Evolutionary conservation across 2,888 invertebrate genomes (phyloP).

Genomic region (Ectobius pallidus): DNA sequence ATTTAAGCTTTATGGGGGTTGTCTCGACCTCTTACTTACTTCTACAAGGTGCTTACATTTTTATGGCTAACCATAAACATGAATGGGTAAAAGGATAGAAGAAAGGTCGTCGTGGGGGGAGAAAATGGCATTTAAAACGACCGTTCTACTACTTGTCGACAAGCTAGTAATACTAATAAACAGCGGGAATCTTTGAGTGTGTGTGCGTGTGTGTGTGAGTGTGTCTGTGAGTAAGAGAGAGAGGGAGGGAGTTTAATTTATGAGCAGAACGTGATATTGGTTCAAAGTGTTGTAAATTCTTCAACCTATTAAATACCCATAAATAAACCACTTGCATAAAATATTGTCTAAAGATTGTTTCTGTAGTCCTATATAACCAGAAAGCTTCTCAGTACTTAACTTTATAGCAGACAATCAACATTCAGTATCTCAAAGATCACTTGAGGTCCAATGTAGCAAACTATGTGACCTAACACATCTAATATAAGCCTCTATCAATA

Average conservation of each 20-base stretch:
- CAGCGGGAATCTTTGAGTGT: slow-evolving; percentile 20
- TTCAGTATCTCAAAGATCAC: too few relatives aligned
- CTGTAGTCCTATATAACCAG: too few relatives aligned
- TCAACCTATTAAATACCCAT: slow-evolving; percentile 28
- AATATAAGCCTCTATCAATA: too few relatives aligned
- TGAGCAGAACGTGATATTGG: slow-evolving; percentile 33
- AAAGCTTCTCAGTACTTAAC: too few relatives aligned
- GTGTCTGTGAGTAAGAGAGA: too few relatives aligned
- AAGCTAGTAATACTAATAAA: slow-evolving; percentile 36
- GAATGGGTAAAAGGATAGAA: slow-evolving; percentile 6
- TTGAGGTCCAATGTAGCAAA: too few relatives aligned
- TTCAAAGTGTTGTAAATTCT: slow-evolving; percentile 24
- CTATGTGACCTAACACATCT: too few relatives aligned
- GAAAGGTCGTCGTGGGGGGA: too few relatives aligned
- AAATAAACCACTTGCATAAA: slow-evolving; percentile 29
- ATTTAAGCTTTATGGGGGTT: slow-evolving; percentile 37
- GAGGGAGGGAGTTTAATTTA: slow-evolving; percentile 19
- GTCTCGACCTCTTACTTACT: slow-evolving; percentile 51
- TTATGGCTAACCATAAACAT: slow-evolving; percentile 39
- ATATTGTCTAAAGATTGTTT: slow-evolving; percentile 5
- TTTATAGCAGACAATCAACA: too few relatives aligned
- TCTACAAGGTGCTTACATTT: slow-evolving; percentile 53
- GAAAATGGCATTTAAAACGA: slow-evolving; percentile 40
- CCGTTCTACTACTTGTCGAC: slow-evolving; percentile 31
- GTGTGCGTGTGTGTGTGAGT: background rate